Percentiles rank a stretch among this genome's conserved stretches.
Conservation (phyloP, 2,888 invertebrate species). For the Pandemis cinnamomeana region DNA sequence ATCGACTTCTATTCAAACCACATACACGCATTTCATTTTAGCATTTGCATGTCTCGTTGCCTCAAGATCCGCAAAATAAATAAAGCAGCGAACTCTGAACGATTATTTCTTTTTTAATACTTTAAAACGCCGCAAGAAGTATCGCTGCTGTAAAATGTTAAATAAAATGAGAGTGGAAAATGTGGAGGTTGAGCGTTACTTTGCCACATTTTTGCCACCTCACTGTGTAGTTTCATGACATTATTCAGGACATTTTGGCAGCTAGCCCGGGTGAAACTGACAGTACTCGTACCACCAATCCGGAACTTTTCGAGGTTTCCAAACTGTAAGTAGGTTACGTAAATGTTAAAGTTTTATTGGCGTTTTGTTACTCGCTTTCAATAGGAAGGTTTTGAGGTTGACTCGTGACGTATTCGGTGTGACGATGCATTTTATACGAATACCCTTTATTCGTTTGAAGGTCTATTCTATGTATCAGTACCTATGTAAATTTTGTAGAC, state of each 20-base stretch:
- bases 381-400: conserved; percentile 27
- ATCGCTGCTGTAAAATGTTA: neutral
- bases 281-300: conserved; percentile 30
- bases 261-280: conserved; percentile 37
- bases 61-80: neutral
- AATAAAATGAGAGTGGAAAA: neutral
- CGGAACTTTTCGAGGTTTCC: conserved; percentile 36
- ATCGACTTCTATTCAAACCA: neutral
- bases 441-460: neutral
- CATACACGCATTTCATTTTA: neutral
- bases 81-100: neutral
- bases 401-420: conserved; percentile 5
- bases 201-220: conserved; percentile 37
- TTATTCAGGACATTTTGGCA: conserved; percentile 40
- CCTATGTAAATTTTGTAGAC: too few relatives aligned
- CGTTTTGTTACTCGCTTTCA: conserved; percentile 32
- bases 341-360: conserved; percentile 39
- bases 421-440: conserved; percentile 6
- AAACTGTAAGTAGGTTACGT: conserved; percentile 39
- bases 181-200: conserved; percentile 16
- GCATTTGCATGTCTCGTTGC: neutral
- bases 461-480: neutral
- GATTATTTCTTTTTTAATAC: neutral
- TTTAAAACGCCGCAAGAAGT: neutral
- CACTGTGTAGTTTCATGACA: conserved; percentile 20